Evolutionary conservation across 2,113 vertebrate genomes (phyloP).

Genomic region (Delphinapterus leucas): DNA sequence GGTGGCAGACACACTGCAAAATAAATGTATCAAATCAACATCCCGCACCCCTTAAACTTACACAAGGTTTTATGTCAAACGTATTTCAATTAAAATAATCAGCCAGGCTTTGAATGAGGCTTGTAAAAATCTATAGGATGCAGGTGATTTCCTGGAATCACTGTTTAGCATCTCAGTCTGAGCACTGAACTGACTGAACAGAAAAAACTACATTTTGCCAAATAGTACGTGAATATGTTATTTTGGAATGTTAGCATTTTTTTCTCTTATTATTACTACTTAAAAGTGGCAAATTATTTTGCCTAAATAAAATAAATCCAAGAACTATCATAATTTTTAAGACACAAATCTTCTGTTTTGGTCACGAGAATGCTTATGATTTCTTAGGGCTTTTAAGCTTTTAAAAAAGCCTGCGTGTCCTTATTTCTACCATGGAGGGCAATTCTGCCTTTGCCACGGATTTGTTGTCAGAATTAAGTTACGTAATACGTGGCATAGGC

Average conservation of each 20-base stretch:
- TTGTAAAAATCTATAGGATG: not conserved
- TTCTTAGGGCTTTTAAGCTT: not conserved
- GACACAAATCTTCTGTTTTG: not conserved
- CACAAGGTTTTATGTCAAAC: not conserved
- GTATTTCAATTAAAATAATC: not conserved
- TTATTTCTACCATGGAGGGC: not conserved
- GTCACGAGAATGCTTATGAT: not conserved
- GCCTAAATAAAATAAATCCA: not conserved
- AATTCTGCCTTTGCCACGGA: not conserved
- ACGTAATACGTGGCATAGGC: not conserved
- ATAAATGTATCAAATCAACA: not conserved
- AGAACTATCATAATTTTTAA: not conserved
- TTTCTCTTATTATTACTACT: not conserved
- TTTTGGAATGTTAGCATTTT: not conserved
- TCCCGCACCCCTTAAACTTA: not conserved
- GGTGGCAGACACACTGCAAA: not conserved
- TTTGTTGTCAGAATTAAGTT: not conserved
- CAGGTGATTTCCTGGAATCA: not conserved
- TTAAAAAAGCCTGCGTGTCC: not conserved
- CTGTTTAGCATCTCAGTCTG: not conserved
- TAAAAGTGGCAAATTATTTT: not conserved
- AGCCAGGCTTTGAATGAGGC: not conserved
- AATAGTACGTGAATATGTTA: not conserved
- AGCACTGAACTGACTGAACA: not conserved
- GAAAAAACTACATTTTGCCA: not conserved